These are phyloP conservation scores for Spialia ferax DNA, from an alignment of 2,888 invertebrate species.

Conservation along the genomic window DNA sequence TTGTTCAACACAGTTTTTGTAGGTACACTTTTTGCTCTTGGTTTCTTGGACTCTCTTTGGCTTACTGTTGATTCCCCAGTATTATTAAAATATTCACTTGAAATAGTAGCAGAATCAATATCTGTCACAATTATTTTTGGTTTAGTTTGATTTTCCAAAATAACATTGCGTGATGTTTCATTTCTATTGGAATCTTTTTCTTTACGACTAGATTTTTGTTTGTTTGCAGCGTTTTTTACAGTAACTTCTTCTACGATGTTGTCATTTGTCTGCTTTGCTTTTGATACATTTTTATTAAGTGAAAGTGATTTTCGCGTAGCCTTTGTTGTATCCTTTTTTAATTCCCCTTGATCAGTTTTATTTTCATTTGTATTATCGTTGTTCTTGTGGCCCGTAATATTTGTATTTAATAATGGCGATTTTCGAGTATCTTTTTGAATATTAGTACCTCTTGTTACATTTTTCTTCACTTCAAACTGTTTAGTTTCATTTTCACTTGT, in stretches of 20 bases:
- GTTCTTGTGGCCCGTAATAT: background rate
- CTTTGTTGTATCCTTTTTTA: constrained; percentile 18
- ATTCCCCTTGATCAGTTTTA: background rate
- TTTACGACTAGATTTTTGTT: constrained; percentile 14
- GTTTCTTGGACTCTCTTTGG: constrained; percentile 47
- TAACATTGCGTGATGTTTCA: background rate
- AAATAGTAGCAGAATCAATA: constrained; percentile 53
- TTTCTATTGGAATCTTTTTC: constrained; percentile 3
- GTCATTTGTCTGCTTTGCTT: background rate
- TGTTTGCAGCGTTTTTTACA: background rate
- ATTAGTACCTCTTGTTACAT: constrained; percentile 14
- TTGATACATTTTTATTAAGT: constrained; percentile 26
- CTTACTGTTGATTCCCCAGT: constrained; percentile 43
- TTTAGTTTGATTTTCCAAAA: constrained; percentile 17
- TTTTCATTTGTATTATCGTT: background rate
- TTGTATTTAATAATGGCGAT: background rate
- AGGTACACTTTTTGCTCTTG: constrained; percentile 69
- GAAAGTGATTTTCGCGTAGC: constrained; percentile 41
- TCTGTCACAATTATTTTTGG: constrained; percentile 62
- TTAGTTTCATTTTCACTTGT: background rate
- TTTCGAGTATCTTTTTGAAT: background rate
- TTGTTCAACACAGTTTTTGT: constrained; percentile 53
- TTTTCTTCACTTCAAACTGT: background rate
- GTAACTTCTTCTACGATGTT: background rate
- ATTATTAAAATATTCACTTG: constrained; percentile 68